Evolutionary conservation across 2,797 vertebrate genomes (phyloP).

Genomic region (Myotis findleyi): DNA sequence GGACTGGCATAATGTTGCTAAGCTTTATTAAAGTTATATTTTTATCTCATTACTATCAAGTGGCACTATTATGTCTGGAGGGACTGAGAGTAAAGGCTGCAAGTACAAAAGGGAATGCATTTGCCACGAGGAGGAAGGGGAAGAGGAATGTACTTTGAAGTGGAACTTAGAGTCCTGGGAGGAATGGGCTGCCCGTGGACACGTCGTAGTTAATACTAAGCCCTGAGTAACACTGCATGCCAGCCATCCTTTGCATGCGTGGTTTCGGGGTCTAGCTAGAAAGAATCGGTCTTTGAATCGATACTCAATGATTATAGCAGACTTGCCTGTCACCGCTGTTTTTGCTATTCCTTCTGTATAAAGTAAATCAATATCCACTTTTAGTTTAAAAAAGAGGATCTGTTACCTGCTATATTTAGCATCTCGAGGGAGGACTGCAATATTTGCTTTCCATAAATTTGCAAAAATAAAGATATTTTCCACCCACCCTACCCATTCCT

Average conservation of each 20-base stretch:
- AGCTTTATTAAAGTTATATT: neutral
- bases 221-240: neutral
- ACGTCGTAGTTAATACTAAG: neutral
- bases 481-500: neutral
- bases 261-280: constrained; percentile 16
- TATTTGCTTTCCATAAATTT: constrained; percentile 82
- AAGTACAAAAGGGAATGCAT: neutral
- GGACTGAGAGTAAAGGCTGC: neutral
- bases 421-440: constrained; percentile 34
- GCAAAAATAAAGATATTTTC: constrained; percentile 69
- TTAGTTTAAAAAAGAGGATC: constrained; percentile 65
- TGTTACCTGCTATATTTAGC: constrained; percentile 74
- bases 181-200: constrained; percentile 16
- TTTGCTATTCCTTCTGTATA: constrained; percentile 59
- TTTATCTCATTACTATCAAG: neutral
- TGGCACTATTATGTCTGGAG: neutral
- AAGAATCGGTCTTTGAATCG: constrained; percentile 65
- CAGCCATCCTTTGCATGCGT: constrained; percentile 43
- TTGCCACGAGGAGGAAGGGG: neutral
- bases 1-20: neutral
- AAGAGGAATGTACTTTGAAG: neutral
- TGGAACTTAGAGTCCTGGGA: neutral
- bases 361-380: constrained; percentile 53
- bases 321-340: constrained; percentile 56
- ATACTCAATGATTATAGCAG: constrained; percentile 68